Evolutionary conservation across 2,888 invertebrate species (phyloP), one percentile per base, ranked within the genome.

Genomic region (Neria commutata): DNA sequence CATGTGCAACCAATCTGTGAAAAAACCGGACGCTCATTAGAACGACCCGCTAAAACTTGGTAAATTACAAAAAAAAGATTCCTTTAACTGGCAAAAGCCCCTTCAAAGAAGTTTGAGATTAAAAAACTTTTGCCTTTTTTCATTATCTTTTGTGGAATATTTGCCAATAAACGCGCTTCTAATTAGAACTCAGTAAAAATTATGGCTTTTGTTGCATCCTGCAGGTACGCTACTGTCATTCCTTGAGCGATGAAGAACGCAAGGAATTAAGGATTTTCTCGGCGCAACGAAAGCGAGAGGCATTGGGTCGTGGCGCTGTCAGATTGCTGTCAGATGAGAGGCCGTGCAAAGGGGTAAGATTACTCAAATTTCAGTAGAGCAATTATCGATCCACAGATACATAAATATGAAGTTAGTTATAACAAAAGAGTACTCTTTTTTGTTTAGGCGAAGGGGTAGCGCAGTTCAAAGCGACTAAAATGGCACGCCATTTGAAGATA

Each of bases 191-290:
- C 71, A 68, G 67, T 69, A 63, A 58, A 54, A 60, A 62, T 62
- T 64, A 59, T 61, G 50, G n/a, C 25, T 1, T 45, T 1, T 34
- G 17, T 48, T 42, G 33, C 24, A 55, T 57, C 56, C 24, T 40
- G 69, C 83, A 87, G 87, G 94, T 95, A 57, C 90, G 95, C 63
- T 97, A 97, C 84, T 98, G 98, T 84, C 95, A 95, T 83, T 91
- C 93, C 64, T 86, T 98, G 67, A 89, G 90, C 59, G 94, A 95
- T 73, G 95, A 96, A 79, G 98, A 98, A 81, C 88, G 94, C 69
- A 93, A 94, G 80, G 98, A 97, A 83, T 84, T 97, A 71, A 85
- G 94, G 66, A 87, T 95, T 79, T 97, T 97, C 85, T 94, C 94
- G 70, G 91, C 92, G 19, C 95, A 96, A 83, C 84, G 98, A 76